Evolutionary conservation across 2,797 vertebrate genomes (phyloP), one percentile per base, ranked within the genome.

Genomic region (Betta splendens): DNA sequence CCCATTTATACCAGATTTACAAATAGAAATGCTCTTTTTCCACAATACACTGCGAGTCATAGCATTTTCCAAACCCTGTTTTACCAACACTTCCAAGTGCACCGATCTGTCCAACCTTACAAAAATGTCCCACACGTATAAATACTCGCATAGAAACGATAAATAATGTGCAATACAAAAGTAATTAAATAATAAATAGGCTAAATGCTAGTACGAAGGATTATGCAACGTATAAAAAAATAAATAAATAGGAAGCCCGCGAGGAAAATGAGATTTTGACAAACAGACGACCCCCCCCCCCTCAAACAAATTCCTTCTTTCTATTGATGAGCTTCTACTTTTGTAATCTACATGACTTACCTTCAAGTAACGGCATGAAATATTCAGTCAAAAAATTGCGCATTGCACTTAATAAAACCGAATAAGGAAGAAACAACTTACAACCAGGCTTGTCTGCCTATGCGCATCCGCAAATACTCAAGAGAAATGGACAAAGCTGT

Each of bases 91-190:
- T 72, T 83, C 65, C 79, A 88, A 88, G 88, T 88, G 88, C 89
- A 88, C 75, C 84, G 91, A 91, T 91, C 91, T 94, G 90, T 89
- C 90, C 90, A 94, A 93, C 88, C 91, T 90, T 90, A 92, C 91
- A 94, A 91, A 93, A 92, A 10, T 90, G 81, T 92, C 93, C 93
- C 89, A 92, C 93, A 93, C 85, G 92, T 93, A 96, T 96, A 98
- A 98, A 98, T 98, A 92, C 80, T 89, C 80, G 85, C 96, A 93
- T 94, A 91, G 93, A 95, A 95, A 95, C 90, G 95, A 98, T 98
- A 99, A 99, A 98, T 98, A 98, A 97, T 96, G 93, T 93, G 89
- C 93, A 92, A 93, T 96, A 96, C 92, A 94, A 95, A 94, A 88
- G 71, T 71, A 85, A 90, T 93, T 94, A 94, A 98, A 97, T 95